These are phyloP conservation scores for Sarcophilus harrisii DNA, from an alignment of 2,797 vertebrate genomes.

Conservation along the genomic window DNA sequence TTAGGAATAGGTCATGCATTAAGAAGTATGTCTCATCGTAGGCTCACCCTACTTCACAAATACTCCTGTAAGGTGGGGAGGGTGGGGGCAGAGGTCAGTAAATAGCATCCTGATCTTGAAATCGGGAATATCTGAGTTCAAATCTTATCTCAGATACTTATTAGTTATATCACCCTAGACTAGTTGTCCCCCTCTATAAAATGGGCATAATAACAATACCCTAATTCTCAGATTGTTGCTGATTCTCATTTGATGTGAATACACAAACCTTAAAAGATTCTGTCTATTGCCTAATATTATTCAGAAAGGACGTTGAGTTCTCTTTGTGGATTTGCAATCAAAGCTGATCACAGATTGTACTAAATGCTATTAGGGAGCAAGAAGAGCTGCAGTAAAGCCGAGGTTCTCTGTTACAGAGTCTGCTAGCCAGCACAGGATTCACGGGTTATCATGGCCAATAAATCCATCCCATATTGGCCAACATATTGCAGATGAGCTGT, in stretches of 20 bases:
- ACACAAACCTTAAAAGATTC: not conserved
- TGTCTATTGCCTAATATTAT: not conserved
- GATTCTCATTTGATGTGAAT: not conserved
- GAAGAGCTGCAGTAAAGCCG: not conserved
- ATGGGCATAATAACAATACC: not conserved
- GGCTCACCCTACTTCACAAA: conserved; percentile 43
- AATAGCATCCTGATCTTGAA: not conserved
- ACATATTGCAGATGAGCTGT: not conserved
- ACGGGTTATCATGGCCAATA: not conserved
- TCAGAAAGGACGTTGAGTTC: conserved; percentile 25
- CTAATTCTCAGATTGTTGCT: not conserved
- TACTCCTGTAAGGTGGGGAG: not conserved
- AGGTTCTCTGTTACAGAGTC: not conserved
- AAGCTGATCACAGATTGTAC: conserved; percentile 6
- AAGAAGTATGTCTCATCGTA: conserved; percentile 38
- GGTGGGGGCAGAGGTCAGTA: not conserved
- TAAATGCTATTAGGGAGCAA: not conserved
- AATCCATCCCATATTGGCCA: not conserved
- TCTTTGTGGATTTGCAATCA: conserved; percentile 43
- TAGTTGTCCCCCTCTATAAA: not conserved
- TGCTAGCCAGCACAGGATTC: not conserved
- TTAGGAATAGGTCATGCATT: conserved; percentile 17
- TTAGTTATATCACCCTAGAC: not conserved
- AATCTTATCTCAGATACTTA: not conserved
- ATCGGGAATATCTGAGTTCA: not conserved